phyloP scores from a whole-genome alignment of 2,113 vertebrate species.

The Tupaia chinensis region DNA sequence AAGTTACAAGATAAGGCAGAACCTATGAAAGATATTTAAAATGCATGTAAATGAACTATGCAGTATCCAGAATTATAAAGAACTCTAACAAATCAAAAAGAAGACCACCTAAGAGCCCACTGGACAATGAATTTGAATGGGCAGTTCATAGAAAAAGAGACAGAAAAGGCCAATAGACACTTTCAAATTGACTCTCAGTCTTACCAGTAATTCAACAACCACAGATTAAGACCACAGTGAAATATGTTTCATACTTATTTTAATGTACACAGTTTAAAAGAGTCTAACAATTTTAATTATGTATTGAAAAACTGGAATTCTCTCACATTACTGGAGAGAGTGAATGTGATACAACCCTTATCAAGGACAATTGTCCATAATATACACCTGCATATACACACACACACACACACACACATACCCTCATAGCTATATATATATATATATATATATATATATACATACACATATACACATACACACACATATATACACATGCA shows the following conservation, averaged over 20 bases:
- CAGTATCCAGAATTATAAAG: neutral
- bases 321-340: neutral
- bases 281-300: neutral
- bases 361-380: neutral
- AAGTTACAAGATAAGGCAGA: neutral
- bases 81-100: neutral
- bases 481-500: too few species aligned
- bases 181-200: neutral
- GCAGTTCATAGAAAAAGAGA: neutral
- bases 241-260: neutral
- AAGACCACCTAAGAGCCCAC: neutral
- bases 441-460: too few species aligned
- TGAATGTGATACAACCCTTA: neutral
- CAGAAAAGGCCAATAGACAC: neutral
- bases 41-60: neutral
- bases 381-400: too few species aligned
- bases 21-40: neutral
- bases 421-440: too few species aligned
- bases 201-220: neutral
- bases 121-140: neutral
- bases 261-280: neutral
- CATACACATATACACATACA: too few species aligned
- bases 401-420: too few species aligned
- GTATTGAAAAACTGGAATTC: neutral
- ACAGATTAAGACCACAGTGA: neutral